phyloP scores from a whole-genome alignment of 2,113 vertebrate genomes.

The Phyllopteryx taeniolatus region DNA sequence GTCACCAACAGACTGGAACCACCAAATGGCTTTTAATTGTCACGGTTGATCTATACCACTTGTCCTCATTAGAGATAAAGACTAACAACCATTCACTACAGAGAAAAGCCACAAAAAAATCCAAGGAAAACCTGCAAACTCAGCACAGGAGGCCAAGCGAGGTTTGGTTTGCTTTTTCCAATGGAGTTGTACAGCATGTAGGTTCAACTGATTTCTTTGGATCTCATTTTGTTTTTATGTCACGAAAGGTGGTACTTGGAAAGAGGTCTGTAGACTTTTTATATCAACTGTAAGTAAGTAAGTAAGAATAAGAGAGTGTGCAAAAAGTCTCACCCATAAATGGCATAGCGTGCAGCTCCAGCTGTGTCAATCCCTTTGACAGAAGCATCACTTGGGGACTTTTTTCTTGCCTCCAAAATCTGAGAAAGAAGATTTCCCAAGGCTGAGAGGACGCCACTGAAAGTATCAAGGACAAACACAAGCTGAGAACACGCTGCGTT shows the following conservation, averaged over 20 bases:
- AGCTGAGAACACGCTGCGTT: background rate
- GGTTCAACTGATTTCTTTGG: background rate
- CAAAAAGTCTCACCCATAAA: conserved; percentile 75
- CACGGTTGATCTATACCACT: too few species aligned
- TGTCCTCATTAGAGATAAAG: background rate
- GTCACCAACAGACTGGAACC: conserved; percentile 77
- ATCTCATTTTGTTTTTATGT: background rate
- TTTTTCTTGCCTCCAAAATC: conserved; percentile 72
- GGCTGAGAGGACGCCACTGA: conserved; percentile 81
- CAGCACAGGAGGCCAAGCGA: too few species aligned
- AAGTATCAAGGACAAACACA: conserved; percentile 26
- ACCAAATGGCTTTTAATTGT: background rate
- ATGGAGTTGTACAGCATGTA: too few species aligned
- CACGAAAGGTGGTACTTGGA: background rate
- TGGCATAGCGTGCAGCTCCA: conserved; percentile 76
- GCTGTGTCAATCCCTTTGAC: conserved; percentile 59
- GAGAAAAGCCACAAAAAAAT: too few species aligned
- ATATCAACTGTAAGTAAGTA: background rate
- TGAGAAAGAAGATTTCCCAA: conserved; percentile 84
- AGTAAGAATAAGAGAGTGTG: background rate
- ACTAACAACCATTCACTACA: too few species aligned
- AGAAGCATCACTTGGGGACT: conserved; percentile 46
- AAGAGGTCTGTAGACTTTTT: background rate
- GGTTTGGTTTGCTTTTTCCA: too few species aligned
- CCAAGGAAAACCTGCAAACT: too few species aligned